Base-by-base conservation (phyloP, 1,140 invertebrate genomes). In the Ericerus pela region DNA sequence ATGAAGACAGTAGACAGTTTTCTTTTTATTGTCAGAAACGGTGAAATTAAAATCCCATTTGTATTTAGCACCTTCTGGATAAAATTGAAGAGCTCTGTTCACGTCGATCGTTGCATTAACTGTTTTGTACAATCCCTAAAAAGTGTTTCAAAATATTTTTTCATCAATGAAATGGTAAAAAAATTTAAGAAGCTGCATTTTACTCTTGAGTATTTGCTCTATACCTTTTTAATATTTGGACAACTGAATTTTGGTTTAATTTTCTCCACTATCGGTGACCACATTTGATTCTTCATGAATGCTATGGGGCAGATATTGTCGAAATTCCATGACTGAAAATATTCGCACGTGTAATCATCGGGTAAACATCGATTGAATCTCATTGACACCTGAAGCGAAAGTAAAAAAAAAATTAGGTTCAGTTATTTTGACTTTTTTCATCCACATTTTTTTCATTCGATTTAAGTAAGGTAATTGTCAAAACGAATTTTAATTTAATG, bases 311-410 rank as follows among this genome's bases (percentile, higher is more conserved):
- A 47, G 10, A 22, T 22, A 14, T 47, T 24, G 20, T 5, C 26
- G 18, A 24, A 22, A 47, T 47, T 47, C 41, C 41, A 47, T 22
- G 41, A 24, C 26, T 47, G 41, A 24, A 47, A 47, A 47, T 47
- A 14, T 24, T 47, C 41, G 41, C 41, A 47, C 16, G 20, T 4
- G 41, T 14, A 47, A 22, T 16, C 41, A 14, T 47, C 16, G 14
- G 22, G 11, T 20, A 47, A 8, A 47, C 41, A 47, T 5, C 41
- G 41, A 47, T 47, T 8, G 22, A 47, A 24, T 3, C 12, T 8
- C 11, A 24, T 14, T 20, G 10, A 10, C 20, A 47, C 26, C 41
- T 47, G 20, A 4, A 22, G 26, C n/a, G n/a, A n/a, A n/a, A n/a
- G n/a, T n/a, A n/a, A n/a, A n/a, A n/a, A n/a, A n/a, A n/a, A n/a